These are phyloP conservation scores for Spodoptera frugiperda DNA, from an alignment of 1,140 invertebrate genomes.

Conservation along the genomic window DNA sequence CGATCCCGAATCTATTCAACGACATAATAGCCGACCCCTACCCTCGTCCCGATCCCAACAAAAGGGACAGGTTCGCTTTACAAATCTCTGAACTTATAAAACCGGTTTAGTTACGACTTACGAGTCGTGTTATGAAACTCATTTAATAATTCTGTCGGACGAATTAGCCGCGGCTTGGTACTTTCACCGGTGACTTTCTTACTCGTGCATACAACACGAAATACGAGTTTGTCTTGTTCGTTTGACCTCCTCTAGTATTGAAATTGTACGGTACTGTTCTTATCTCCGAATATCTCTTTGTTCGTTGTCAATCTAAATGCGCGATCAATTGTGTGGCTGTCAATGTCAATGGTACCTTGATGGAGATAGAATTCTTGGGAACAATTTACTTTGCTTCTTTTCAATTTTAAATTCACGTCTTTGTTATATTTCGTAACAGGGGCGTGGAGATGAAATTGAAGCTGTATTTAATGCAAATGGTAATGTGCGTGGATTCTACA, in stretches of 20 bases:
- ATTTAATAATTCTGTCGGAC: slow-evolving; percentile 71
- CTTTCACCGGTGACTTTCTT: slow-evolving; percentile 82
- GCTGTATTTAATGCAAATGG: neutral
- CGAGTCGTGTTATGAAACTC: slow-evolving; percentile 76
- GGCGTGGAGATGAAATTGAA: neutral
- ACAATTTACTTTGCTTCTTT: slow-evolving; percentile 7
- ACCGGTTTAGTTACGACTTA: slow-evolving; percentile 70
- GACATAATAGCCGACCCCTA: slow-evolving; percentile 58
- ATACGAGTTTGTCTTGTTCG: slow-evolving; percentile 71
- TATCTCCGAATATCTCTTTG: slow-evolving; percentile 60
- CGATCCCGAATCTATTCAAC: slow-evolving; percentile 65
- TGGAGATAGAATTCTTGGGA: slow-evolving; percentile 16
- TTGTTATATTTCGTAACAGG: neutral
- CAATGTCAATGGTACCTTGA: slow-evolving; percentile 56
- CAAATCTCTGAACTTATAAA: slow-evolving; percentile 62
- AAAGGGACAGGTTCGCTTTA: slow-evolving; percentile 69
- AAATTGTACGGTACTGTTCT: slow-evolving; percentile 59
- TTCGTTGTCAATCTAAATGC: slow-evolving; percentile 57
- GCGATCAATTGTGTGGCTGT: slow-evolving; percentile 48
- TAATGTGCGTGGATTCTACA: neutral
- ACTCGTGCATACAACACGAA: slow-evolving; percentile 61
- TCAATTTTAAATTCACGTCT: neutral
- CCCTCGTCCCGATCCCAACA: slow-evolving; percentile 63
- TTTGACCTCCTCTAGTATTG: slow-evolving; percentile 66
- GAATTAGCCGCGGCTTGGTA: slow-evolving; percentile 74